Percentiles rank a stretch among this genome's conserved stretches.
Evolutionary conservation across 2,113 vertebrate genomes (phyloP).

Genomic region (Bubo blakistoni): DNA sequence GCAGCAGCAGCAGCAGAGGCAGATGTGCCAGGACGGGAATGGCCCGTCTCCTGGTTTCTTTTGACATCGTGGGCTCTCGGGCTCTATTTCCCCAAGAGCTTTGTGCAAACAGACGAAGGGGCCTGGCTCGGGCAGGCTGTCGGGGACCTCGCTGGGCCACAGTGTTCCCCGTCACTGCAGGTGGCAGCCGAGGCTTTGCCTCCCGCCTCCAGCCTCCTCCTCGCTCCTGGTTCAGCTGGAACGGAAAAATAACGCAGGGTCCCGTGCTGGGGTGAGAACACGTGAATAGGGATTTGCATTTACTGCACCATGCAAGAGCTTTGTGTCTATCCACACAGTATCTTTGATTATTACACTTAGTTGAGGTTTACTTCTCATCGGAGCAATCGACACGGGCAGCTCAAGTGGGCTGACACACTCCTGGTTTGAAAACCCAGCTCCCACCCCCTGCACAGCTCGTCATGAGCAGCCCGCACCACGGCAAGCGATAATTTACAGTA

Average conservation of each 20-base stretch:
- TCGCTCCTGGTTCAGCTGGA: not conserved
- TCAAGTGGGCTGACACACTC: not conserved
- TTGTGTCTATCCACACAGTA: accelerated
- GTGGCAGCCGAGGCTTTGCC: not conserved
- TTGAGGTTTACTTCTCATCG: not conserved
- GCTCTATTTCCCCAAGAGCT: not conserved
- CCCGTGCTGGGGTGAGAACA: not conserved
- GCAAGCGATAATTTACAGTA: not conserved
- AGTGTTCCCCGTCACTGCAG: accelerated
- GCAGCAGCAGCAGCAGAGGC: not conserved
- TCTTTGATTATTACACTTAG: not conserved
- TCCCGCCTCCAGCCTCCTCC: not conserved
- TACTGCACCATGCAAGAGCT: accelerated
- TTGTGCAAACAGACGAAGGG: not conserved
- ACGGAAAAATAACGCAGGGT: not conserved
- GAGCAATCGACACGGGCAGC: accelerated
- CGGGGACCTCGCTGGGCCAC: not conserved
- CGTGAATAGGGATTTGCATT: accelerated
- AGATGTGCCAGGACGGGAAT: not conserved
- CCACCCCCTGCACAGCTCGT: not conserved
- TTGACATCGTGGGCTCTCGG: not conserved
- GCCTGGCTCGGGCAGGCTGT: not conserved
- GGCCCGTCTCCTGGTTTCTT: not conserved
- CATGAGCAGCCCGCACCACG: not conserved
- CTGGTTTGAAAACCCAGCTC: not conserved